These are phyloP conservation scores for Troglohyphantes excavatus DNA, from an alignment of 2,888 invertebrate species.

Conservation along the genomic window DNA sequence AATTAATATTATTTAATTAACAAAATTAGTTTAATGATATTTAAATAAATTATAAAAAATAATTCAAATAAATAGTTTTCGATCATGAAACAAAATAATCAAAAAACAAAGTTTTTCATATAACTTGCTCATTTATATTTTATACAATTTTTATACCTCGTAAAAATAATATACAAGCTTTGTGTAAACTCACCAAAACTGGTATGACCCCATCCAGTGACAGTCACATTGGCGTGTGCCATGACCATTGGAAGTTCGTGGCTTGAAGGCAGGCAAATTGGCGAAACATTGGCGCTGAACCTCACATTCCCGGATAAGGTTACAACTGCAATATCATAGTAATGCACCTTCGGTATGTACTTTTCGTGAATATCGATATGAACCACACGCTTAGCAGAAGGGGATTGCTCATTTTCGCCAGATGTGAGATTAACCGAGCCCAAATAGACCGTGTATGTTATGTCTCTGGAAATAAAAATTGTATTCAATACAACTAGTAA, in stretches of 20 bases:
- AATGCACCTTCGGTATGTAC: conserved; percentile 10
- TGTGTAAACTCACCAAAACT: conserved; percentile 28
- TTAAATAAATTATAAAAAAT: no score
- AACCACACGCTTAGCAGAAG: neutral
- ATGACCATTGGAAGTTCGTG: neutral
- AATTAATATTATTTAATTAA: no score
- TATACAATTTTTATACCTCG: no score
- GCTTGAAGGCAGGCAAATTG: conserved; percentile 22
- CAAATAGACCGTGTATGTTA: neutral
- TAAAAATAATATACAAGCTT: no score
- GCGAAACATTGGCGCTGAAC: neutral
- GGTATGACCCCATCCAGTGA: conserved; percentile 52
- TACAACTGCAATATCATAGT: conserved; percentile 43
- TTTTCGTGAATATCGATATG: conserved; percentile 7
- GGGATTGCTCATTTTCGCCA: neutral
- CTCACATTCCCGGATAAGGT: neutral
- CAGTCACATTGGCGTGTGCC: neutral
- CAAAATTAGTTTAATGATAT: no score
- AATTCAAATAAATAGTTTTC: no score
- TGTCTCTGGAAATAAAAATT: neutral
- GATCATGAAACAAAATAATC: no score
- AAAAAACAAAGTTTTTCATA: no score
- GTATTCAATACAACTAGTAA: no score
- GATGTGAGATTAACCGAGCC: neutral
- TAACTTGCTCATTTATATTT: no score